Conservation (phyloP, 1,140 invertebrate genomes). For the Bombus haemorrhoidalis region DNA sequence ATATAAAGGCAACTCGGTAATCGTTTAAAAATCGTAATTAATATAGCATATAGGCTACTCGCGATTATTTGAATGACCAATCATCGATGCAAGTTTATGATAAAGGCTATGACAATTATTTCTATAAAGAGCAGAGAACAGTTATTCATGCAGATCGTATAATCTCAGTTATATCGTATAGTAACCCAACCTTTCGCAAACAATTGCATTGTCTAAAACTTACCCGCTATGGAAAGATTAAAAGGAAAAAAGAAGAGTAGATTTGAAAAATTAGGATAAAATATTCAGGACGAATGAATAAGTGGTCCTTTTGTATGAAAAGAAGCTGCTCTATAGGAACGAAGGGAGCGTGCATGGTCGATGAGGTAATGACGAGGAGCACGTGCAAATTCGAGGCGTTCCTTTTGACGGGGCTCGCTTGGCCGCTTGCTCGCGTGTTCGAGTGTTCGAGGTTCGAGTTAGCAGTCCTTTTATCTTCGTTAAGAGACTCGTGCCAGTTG, state of each 20-base stretch:
- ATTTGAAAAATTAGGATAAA: background rate
- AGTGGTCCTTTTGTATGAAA: background rate
- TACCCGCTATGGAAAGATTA: no score
- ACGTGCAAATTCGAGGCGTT: conserved; percentile 48
- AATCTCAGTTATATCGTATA: no score
- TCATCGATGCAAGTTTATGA: background rate
- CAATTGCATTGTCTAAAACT: background rate
- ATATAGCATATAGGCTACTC: background rate
- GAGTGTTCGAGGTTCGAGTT: conserved; percentile 34
- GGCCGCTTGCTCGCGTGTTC: conserved; percentile 33
- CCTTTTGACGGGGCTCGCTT: conserved; percentile 24
- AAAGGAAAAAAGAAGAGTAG: background rate
- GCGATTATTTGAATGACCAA: background rate
- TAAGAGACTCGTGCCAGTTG: conserved; percentile 42
- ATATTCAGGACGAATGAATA: background rate
- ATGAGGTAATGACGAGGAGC: conserved; percentile 25
- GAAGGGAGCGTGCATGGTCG: conserved; percentile 24
- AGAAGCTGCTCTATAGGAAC: background rate
- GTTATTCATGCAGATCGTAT: no score
- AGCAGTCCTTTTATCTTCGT: conserved; percentile 52
- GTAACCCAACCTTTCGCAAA: no score
- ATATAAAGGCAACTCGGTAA: background rate
- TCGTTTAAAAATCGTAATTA: background rate
- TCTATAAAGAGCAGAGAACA: no score
- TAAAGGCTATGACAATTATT: no score